phyloP scores from a whole-genome alignment of 2,113 vertebrate species.

The Amia ocellicauda region DNA sequence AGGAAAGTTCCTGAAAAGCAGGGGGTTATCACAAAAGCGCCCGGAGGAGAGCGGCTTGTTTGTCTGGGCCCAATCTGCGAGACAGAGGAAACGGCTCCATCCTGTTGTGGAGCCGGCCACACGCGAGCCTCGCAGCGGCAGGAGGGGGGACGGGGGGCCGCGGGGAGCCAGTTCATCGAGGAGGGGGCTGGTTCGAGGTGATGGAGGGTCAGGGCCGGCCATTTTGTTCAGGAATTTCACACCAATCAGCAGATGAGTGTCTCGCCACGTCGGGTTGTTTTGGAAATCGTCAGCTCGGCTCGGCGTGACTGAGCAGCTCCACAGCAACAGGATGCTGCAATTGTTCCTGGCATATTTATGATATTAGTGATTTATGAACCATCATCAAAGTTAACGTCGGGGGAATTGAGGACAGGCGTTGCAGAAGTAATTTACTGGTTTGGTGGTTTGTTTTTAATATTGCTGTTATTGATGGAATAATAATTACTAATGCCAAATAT shows the following conservation, averaged over 20 bases:
- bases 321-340: too few species aligned
- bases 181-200: not conserved
- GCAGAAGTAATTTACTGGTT: too few species aligned
- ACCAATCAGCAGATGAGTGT: not conserved
- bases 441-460: too few species aligned
- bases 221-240: not conserved
- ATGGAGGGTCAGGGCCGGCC: not conserved
- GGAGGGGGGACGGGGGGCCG: conserved; percentile 1
- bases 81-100: conserved; percentile 19
- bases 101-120: conserved; percentile 16
- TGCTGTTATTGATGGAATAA: too few species aligned
- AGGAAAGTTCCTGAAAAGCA: conserved; percentile 6
- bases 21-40: conserved; percentile 1
- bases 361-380: too few species aligned
- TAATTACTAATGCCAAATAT: too few species aligned
- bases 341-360: too few species aligned
- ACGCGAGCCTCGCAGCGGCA: not conserved
- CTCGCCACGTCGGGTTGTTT: too few species aligned
- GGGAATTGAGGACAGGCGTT: too few species aligned
- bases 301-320: too few species aligned
- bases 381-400: too few species aligned
- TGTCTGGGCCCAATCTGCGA: conserved; percentile 16
- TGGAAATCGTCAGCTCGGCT: too few species aligned
- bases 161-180: not conserved
- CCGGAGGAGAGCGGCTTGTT: not conserved